phyloP scores from a whole-genome alignment of 2,888 invertebrate genomes.

The Hyles lineata region DNA sequence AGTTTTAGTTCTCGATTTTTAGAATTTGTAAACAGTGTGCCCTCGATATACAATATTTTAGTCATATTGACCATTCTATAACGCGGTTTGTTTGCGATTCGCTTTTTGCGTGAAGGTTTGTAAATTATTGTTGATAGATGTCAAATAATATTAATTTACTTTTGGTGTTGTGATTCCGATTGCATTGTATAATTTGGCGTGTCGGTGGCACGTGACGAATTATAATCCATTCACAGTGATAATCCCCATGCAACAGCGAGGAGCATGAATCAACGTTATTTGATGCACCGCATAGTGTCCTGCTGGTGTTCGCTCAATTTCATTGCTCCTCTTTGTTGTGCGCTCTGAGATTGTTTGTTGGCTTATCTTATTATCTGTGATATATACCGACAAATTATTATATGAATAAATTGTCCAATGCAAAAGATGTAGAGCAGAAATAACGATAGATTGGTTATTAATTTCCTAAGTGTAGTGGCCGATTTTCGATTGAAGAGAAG shows the following conservation, averaged over 20 bases:
- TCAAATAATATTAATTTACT: constrained; percentile 30
- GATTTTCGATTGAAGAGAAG: constrained; percentile 59
- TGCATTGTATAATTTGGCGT: constrained; percentile 55
- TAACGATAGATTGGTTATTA: constrained; percentile 63
- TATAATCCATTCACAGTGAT: constrained; percentile 64
- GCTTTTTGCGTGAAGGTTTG: background rate
- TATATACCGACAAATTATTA: background rate
- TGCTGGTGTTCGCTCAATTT: constrained; percentile 6
- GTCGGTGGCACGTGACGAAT: constrained; percentile 64
- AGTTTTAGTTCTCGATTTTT: constrained; percentile 36
- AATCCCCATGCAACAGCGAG: constrained; percentile 57
- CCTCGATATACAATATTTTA: background rate
- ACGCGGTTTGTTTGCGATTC: background rate
- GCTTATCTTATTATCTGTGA: background rate
- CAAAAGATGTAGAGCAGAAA: background rate
- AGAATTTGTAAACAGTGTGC: background rate
- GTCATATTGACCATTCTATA: background rate
- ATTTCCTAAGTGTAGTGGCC: constrained; percentile 71
- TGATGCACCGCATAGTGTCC: constrained; percentile 44
- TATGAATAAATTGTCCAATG: background rate
- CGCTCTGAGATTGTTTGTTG: background rate
- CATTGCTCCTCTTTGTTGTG: constrained; percentile 14
- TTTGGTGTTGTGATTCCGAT: constrained; percentile 29
- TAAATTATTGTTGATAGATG: constrained; percentile 34
- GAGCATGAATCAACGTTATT: constrained; percentile 59